Evolutionary conservation across 2,113 vertebrate genomes (phyloP), one percentile per base, ranked within the genome.

Genomic region (Cyphomyrus discorhynchus): DNA sequence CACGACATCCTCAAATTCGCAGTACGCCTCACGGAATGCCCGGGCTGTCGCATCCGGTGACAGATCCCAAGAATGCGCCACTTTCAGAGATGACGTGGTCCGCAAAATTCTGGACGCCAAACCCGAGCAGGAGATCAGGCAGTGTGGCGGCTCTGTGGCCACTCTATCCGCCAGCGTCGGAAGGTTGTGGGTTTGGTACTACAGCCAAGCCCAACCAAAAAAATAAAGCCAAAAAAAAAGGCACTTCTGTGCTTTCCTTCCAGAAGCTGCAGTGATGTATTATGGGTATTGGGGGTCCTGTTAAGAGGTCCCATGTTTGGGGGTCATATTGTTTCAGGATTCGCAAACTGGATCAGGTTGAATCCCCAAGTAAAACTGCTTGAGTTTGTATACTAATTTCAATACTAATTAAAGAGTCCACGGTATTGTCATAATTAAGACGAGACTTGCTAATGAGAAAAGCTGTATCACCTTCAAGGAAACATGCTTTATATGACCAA

Each of bases 201-300:
- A 42, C 35, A 46, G 53, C 87, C 87, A 88, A 88, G 10, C 53
- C 8, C 27, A 88, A 88, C 39, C 35, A 45, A 87, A 53, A 52
- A 87, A 87, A 52, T 82, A 86, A 50, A 82, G n/a, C 62, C 10
- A 80, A 47, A 52, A 86, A 86, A 49, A 86, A 86, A 49, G 49
- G 10, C 5, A 17, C 27, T 56, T 66, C 39, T 88, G 53, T 88
- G 52, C 52, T 62, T 88, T 24, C 1, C 31, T 39, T 19, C 21
- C 53, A 45, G 87, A 39, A 88, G 62, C 39, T 66, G 42, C 17
- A 88, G 87, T n/a, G 39, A 62, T 66, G 87, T 10, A 88, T 66
- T 88, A 39, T 88, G 87, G 56, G 85, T 87, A 62, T 21, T 56
- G 53, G 1, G 53, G 39, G 50, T 42, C 53, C 53, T 45, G 86